Base-by-base conservation (phyloP, 2,113 vertebrate species). In the Aspidoscelis tigris region DNA sequence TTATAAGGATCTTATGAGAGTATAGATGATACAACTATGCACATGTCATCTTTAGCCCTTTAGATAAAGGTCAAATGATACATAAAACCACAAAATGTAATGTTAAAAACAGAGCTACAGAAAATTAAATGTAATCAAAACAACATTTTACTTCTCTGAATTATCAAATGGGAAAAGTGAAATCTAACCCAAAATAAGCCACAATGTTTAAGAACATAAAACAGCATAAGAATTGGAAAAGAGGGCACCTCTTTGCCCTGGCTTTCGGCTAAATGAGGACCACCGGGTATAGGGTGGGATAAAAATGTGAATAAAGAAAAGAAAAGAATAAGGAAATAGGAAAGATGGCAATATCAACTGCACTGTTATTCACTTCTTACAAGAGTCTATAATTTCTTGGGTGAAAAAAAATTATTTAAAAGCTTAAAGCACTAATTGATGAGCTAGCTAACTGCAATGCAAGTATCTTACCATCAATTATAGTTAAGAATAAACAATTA, bases 391-490 rank as follows among this genome's bases (percentile, higher is more conserved):
- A 79, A 33, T 69, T 79, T 74, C 86, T 66, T 43, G 26, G 78
- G 83, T 9, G n/a, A 83, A 83, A 83, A 55, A 55, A 50, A 73
- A 4, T 65, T 2, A 24, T 47, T 50, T 44, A 82, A 50, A 78
- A 65, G 39, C 5, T 33, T 26, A 26, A 82, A 75, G 47, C 77
- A 85, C 80, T 75, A 83, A 73, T 47, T 73, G 79, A 22, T 86
- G 84, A 89, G 26, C 77, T 82, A 72, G 20, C 24, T 80, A 55
- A 82, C 78, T 86, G 2, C 10, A 83, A 3, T 14, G 75, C 71
- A 73, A 43, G 18, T 24, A 84, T 26, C 16, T 24, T 43, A 7
- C 44, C 64, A 69, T 22, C 44, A 53, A 71, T 80, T 64, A 86
- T 55, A 44, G 65, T 26, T 22, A 88, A 71, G 72, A 76, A 24